phyloP scores from a whole-genome alignment of 2,888 invertebrate genomes.

The Calephelis perditalis region DNA sequence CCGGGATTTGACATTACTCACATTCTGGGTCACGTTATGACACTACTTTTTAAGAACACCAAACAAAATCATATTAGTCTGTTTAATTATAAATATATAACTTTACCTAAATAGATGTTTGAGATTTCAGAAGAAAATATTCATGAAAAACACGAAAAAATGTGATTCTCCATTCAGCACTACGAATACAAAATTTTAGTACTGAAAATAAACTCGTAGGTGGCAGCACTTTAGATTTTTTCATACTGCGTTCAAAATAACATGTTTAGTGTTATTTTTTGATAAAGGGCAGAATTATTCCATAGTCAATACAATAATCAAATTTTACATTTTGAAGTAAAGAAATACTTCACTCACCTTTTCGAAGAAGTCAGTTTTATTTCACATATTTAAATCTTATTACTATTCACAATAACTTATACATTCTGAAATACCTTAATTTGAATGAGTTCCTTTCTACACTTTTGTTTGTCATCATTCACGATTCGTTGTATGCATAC shows the following conservation, averaged over 20 bases:
- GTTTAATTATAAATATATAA: conserved; percentile 21
- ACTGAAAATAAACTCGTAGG: conserved; percentile 50
- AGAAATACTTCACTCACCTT: background rate
- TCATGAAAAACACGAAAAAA: conserved; percentile 74
- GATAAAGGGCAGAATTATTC: background rate
- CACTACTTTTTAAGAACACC: conserved; percentile 40
- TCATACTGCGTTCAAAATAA: conserved; percentile 40
- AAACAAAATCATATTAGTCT: conserved; percentile 24
- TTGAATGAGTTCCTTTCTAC: conserved; percentile 23
- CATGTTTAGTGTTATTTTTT: background rate
- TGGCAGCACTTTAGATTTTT: conserved; percentile 40
- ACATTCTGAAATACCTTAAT: conserved; percentile 19
- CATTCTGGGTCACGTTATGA: conserved; percentile 65
- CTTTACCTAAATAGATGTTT: conserved; percentile 71
- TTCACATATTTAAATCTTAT: background rate
- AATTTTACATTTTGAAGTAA: background rate
- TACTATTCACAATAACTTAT: too few relatives aligned
- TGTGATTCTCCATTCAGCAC: conserved; percentile 74
- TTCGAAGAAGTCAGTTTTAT: too few relatives aligned
- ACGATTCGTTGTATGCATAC: conserved; percentile 26
- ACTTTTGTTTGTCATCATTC: conserved; percentile 33
- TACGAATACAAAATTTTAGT: conserved; percentile 77
- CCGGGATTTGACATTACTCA: conserved; percentile 69
- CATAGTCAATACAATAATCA: background rate
- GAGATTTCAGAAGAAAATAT: conserved; percentile 61